Conservation (phyloP, 2,113 vertebrate genomes). For the Larimichthys crocea region DNA sequence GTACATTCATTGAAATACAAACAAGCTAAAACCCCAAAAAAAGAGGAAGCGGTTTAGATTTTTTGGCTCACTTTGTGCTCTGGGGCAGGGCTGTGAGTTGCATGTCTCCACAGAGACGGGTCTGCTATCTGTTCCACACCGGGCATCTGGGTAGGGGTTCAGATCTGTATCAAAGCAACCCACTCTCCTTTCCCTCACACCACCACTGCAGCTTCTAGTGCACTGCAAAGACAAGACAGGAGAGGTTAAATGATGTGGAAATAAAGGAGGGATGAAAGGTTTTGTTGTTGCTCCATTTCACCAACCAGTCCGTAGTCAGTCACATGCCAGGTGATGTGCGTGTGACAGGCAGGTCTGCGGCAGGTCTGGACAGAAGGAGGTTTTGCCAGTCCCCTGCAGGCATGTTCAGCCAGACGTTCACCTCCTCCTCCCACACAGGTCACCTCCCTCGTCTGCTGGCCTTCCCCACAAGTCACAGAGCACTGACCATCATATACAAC, state of each 20-base stretch:
- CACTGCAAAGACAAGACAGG: constrained; percentile 81
- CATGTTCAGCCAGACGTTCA: constrained; percentile 76
- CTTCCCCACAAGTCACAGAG: constrained; percentile 91
- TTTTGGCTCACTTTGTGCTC: constrained; percentile 85
- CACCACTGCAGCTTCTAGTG: constrained; percentile 88
- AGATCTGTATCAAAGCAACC: constrained; percentile 85
- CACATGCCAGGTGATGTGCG: constrained; percentile 86
- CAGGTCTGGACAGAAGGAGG: constrained; percentile 85
- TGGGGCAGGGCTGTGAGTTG: constrained; percentile 88
- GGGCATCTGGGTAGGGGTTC: constrained; percentile 81
- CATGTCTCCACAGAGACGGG: constrained; percentile 86
- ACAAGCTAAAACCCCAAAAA: background rate
- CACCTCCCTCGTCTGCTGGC: constrained; percentile 88
- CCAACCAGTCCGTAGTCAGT: constrained; percentile 75
- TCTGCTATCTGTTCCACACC: constrained; percentile 79
- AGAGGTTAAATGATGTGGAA: background rate
- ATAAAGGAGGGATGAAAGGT: background rate
- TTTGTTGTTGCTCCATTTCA: background rate
- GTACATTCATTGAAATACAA: background rate
- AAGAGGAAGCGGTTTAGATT: background rate
- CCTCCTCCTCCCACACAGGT: constrained; percentile 82
- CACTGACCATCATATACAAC: constrained; percentile 81
- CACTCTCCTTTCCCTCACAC: constrained; percentile 88
- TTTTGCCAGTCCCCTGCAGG: constrained; percentile 82
- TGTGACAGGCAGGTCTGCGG: constrained; percentile 81